Evolutionary conservation across 2,797 vertebrate genomes (phyloP).

Genomic region (Alectoris magna): DNA sequence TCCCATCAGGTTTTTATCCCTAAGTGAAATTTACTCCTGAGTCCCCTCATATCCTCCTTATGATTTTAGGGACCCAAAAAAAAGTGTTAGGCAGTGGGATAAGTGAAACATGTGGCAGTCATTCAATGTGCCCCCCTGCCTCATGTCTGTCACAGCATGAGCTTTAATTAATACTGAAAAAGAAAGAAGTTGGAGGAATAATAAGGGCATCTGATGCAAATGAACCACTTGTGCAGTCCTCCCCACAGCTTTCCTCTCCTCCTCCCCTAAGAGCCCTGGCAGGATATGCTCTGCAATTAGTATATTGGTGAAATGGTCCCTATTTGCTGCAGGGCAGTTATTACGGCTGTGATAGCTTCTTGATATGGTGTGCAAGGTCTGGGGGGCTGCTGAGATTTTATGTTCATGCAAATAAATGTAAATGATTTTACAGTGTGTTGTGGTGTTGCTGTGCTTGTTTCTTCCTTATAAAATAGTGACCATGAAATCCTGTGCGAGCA

Average conservation of each 20-base stretch:
- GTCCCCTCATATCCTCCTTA: neutral
- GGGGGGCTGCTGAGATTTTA: neutral
- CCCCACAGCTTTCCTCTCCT: slow-evolving; percentile 14
- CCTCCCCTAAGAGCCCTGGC: neutral
- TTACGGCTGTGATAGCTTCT: slow-evolving; percentile 11
- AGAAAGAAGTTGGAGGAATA: slow-evolving; percentile 19
- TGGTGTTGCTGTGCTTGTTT: neutral
- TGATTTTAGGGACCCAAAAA: neutral
- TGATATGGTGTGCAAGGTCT: neutral
- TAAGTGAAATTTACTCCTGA: neutral
- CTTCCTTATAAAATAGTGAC: neutral
- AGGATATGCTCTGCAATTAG: slow-evolving; percentile 44
- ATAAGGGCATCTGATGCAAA: slow-evolving; percentile 40
- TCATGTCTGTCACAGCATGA: neutral
- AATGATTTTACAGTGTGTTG: neutral
- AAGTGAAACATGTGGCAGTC: neutral
- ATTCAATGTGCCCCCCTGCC: neutral
- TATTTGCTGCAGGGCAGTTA: neutral
- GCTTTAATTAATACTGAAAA: neutral
- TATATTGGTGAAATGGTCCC: neutral
- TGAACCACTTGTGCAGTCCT: neutral
- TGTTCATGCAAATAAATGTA: slow-evolving; percentile 28
- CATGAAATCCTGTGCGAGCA: neutral
- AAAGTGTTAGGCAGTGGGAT: neutral
- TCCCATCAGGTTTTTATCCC: neutral